phyloP scores from a whole-genome alignment of 2,888 invertebrate genomes.

The Calameuta filiformis region DNA sequence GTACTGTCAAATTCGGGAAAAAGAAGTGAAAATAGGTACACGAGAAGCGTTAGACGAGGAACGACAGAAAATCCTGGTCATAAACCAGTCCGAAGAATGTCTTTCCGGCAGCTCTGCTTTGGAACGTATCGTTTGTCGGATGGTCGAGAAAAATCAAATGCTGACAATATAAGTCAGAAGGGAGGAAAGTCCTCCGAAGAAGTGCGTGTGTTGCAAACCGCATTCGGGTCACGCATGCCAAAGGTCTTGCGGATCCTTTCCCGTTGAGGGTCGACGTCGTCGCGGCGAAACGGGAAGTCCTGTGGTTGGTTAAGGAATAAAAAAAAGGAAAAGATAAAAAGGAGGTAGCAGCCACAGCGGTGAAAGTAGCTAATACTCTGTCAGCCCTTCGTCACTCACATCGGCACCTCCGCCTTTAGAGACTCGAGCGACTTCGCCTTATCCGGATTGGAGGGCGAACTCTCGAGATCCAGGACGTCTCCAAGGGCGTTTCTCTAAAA shows the following conservation, averaged over 20 bases:
- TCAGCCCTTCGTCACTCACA: slow-evolving; percentile 39
- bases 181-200: background rate
- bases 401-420: slow-evolving; percentile 2
- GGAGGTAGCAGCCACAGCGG: background rate
- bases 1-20: background rate
- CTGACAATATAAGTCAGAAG: slow-evolving; percentile 5
- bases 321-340: slow-evolving; percentile 1
- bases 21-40: background rate
- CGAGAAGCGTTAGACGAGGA: background rate
- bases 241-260: slow-evolving; percentile 11
- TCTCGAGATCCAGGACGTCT: background rate
- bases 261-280: background rate
- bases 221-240: slow-evolving; percentile 47
- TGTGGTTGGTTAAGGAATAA: slow-evolving; percentile 6
- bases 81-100: background rate
- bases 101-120: background rate
- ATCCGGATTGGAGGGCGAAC: background rate
- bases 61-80: background rate
- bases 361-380: slow-evolving; percentile 39
- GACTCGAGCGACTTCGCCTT: background rate
- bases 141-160: slow-evolving; percentile 3
- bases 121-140: background rate
- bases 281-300: background rate
- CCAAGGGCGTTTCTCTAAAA: background rate
- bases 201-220: slow-evolving; percentile 18